Base-by-base conservation (phyloP, 2,797 vertebrate genomes). In the Epinephelus coioides region DNA sequence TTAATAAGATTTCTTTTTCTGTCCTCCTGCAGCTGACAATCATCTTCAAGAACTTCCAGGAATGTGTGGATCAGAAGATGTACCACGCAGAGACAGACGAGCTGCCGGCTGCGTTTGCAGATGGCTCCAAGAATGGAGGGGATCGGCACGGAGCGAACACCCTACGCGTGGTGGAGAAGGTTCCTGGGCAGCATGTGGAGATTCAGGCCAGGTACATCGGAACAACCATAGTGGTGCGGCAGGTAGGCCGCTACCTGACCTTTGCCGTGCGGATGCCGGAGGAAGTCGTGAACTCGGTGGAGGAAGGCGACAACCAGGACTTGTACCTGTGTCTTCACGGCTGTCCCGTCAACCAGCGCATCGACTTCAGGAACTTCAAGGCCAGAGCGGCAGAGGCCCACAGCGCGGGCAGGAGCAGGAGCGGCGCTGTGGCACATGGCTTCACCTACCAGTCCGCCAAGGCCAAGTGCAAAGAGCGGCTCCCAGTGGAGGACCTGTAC, bases 1-100 rank as follows among this genome's bases (percentile, higher is more conserved):
- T 68, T 76, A 44, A 86, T 21, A 4, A n/a, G 46, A 44, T 63
- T 27, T 50, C 1, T 57, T 30, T 21, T 34, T 88, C 1, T 72
- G 21, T 53, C 51, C 14, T 67, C 55, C 3, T 25, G 2, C 92
- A 99, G 98, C 95, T 99, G 88, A 99, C 98, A 64, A 98, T 99
- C 95, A 99, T 99, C 94, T 99, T 99, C 88, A 99, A 98, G 96
- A 98, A 97, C 86, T 99, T 99, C 94, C 98, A 97, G 88, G 97
- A 99, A 83, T 99, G 98, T 0, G 97, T 98, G 78, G 98, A 99
- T 60, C 97, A 99, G 95, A 99, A 99, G 76, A 98, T 96, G 84
- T 99, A 99, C 93, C 98, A 98, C 65, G 98, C 98, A 0, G 97
- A 99, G 95, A 98, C 97, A 5, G 97, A 97, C 0, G 97, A 98